phyloP scores from a whole-genome alignment of 2,888 invertebrate genomes.

The Patella caerulea region DNA sequence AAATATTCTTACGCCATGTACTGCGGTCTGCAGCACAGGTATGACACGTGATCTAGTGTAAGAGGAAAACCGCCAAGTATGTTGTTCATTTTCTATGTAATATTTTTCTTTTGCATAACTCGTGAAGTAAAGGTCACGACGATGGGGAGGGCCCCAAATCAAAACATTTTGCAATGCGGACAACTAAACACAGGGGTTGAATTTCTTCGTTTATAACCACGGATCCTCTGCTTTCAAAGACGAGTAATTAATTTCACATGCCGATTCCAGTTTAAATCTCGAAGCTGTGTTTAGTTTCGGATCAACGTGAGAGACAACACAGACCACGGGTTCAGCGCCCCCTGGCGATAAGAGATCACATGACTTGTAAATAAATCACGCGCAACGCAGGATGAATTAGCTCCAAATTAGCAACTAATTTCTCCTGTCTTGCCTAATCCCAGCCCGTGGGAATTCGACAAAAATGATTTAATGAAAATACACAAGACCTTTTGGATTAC shows the following conservation, averaged over 20 bases:
- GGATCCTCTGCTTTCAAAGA: neutral
- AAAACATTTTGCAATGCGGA: conserved; percentile 2
- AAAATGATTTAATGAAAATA: conserved; percentile 1
- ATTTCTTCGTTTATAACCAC: neutral
- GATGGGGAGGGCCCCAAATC: neutral
- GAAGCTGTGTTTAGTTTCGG: conserved; percentile 5
- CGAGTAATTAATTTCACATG: neutral
- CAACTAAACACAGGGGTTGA: neutral
- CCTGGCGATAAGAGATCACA: conserved; percentile 1
- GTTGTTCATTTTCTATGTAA: neutral
- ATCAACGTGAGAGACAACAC: conserved; percentile 1
- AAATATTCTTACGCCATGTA: too few species aligned
- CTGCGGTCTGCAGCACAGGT: too few species aligned
- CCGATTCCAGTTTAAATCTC: neutral
- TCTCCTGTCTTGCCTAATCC: neutral
- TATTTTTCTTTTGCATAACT: conserved; percentile 9
- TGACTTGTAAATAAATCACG: conserved; percentile 4
- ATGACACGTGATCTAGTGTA: neutral
- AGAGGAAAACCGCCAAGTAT: neutral
- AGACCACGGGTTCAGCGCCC: conserved; percentile 8
- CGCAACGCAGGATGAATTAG: neutral
- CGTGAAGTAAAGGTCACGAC: conserved; percentile 1
- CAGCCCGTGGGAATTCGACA: neutral
- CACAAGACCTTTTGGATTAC: conserved; percentile 2
- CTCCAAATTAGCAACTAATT: neutral